Evolutionary conservation across 2,888 invertebrate genomes (phyloP), one percentile per base, ranked within the genome.

Genomic region (Malacosoma neustria): DNA sequence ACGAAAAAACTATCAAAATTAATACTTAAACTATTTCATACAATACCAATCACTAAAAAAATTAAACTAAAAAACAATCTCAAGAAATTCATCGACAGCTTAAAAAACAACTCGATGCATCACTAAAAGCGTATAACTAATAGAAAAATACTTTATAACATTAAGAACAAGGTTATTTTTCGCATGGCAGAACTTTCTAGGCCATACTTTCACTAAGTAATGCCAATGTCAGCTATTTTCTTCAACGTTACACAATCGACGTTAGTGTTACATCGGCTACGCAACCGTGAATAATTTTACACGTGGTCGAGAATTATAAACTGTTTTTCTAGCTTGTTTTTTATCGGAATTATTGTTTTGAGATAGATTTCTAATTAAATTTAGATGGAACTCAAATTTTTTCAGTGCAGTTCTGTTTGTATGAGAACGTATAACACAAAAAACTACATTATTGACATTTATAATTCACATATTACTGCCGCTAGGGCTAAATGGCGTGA

Each of bases 221-320:
- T 79, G 70, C 71, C 81, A 82, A 81, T 82, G 81, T 81, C 81
- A 82, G 71, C 50, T 68, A 72, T 80, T 77, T 77, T 77, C 74
- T 75, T 66, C 58, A 54, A 43, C 49, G 57, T 74, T 71, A 70
- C 60, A 65, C 64, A 73, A 75, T 58, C 57, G 43, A 59, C 61
- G 71, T 57, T 43, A 39, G 48, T 53, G 22, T 22, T 22, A 22
- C 22, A 9, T 60, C 56, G 49, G 55, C 69, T 68, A 57, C 58
- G 56, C 60, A 67, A 67, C 47, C 56, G 54, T 56, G 22, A 22
- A 22, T 22, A 22, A 22, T 22, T 9, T 22, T 22, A 45, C 53
- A 49, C 55, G 56, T 56, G 56, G 46, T 22, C 9, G 4, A 22
- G 22, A 22, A 22, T 22, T 22, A 7, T 22, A 22, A 22, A 22